These are phyloP conservation scores for Propsilocerus akamusi DNA, from an alignment of 1,140 invertebrate species.

Conservation along the genomic window DNA sequence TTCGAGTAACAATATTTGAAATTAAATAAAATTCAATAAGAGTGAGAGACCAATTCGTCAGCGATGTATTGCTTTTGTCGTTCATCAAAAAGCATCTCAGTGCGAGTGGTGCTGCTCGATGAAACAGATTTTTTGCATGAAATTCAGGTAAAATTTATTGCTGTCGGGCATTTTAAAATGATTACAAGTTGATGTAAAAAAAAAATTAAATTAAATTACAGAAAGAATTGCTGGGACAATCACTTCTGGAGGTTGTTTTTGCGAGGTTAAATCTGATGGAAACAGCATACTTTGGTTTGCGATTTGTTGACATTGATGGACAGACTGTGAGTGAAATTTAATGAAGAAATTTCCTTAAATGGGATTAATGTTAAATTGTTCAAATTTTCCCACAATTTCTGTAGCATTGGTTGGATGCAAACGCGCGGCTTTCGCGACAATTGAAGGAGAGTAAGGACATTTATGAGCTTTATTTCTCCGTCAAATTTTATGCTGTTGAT, in stretches of 20 bases:
- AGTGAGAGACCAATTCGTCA: too few species aligned
- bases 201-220: constrained; percentile 35
- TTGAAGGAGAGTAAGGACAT: constrained; percentile 53
- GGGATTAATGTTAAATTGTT: background rate
- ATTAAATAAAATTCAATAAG: too few species aligned
- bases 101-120: constrained; percentile 38
- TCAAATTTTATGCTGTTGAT: constrained; percentile 97
- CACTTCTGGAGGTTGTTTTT: constrained; percentile 71
- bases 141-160: constrained; percentile 26
- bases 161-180: background rate
- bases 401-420: constrained; percentile 79
- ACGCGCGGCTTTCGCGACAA: constrained; percentile 65
- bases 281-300: constrained; percentile 81
- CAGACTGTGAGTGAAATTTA: constrained; percentile 62
- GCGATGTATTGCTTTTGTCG: constrained; percentile 23
- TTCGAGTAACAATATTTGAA: too few species aligned
- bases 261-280: constrained; percentile 78
- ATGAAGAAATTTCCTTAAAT: background rate
- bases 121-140: constrained; percentile 44
- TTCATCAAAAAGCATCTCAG: constrained; percentile 24
- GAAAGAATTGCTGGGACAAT: constrained; percentile 68
- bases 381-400: constrained; percentile 15
- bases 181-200: background rate
- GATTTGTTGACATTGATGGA: constrained; percentile 70
- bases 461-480: constrained; percentile 89